phyloP scores from a whole-genome alignment of 2,113 vertebrate genomes.

The Lycocorax pyrrhopterus region DNA sequence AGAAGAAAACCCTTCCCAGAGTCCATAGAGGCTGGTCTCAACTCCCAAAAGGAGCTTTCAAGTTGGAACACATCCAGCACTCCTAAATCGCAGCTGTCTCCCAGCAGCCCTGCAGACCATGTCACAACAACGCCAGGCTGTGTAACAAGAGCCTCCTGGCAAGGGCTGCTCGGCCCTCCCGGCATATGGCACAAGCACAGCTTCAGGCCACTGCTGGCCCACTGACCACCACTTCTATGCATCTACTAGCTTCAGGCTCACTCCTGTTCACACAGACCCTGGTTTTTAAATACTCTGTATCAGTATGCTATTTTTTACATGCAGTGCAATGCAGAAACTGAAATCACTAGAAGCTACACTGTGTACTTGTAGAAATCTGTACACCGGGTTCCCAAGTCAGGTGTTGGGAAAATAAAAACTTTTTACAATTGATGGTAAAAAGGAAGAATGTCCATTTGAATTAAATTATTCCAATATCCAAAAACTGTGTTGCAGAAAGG shows the following conservation, averaged over 20 bases:
- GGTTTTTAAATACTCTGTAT: background rate
- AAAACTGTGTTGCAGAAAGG: background rate
- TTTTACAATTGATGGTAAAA: background rate
- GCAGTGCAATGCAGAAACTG: background rate
- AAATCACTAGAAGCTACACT: background rate
- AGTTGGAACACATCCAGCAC: background rate
- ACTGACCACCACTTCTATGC: background rate
- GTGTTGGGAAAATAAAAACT: background rate
- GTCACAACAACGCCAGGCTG: rapidly evolving
- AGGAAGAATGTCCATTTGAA: background rate
- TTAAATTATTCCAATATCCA: background rate
- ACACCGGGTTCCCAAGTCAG: rapidly evolving
- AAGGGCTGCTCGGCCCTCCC: background rate
- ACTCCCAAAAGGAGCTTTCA: background rate
- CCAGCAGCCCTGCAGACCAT: background rate
- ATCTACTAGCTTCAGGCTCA: background rate
- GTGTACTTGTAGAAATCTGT: background rate
- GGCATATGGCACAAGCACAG: rapidly evolving
- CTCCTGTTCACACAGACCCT: background rate
- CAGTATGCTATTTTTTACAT: no score
- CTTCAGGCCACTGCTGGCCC: background rate
- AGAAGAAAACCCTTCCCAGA: background rate
- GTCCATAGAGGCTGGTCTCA: background rate
- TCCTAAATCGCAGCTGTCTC: rapidly evolving
- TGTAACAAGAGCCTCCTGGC: rapidly evolving